A percentile compares a stretch with the other conserved stretches of the same genome.
Conservation (phyloP, 2,797 vertebrate species). For the Helarctos malayanus region DNA sequence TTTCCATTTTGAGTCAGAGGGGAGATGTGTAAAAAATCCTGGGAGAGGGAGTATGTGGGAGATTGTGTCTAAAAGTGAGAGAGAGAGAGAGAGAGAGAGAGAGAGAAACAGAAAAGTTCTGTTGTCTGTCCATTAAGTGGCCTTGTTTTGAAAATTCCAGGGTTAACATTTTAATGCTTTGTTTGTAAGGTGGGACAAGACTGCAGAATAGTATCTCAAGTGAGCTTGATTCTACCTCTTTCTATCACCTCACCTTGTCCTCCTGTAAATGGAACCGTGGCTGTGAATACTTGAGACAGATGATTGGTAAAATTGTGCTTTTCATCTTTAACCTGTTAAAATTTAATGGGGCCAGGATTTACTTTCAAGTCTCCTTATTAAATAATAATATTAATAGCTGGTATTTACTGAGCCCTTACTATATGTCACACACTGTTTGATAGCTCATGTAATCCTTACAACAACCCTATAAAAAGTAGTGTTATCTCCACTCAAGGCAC, state of each 20-base stretch:
- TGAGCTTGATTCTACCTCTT: background rate
- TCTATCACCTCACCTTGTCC: background rate
- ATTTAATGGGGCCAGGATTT: background rate
- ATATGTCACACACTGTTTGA: background rate
- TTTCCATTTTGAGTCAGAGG: background rate
- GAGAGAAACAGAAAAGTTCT: background rate
- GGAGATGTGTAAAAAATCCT: background rate
- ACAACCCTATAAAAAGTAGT: background rate
- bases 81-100: background rate
- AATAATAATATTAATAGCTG: background rate
- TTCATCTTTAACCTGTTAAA: constrained; percentile 9
- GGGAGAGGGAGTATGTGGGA: background rate
- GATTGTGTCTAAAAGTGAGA: background rate
- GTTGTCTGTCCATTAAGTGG: background rate
- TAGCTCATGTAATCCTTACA: background rate
- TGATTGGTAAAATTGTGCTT: background rate
- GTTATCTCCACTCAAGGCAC: background rate
- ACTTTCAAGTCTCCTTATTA: background rate
- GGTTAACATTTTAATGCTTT: background rate
- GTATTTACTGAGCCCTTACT: background rate
- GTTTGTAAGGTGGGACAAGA: background rate
- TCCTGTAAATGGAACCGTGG: background rate
- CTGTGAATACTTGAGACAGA: background rate
- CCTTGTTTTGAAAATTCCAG: background rate
- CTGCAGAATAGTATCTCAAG: background rate